Percentiles rank a stretch among this genome's conserved stretches.
Conservation (phyloP, 1,140 invertebrate species). For the Lerema accius region DNA sequence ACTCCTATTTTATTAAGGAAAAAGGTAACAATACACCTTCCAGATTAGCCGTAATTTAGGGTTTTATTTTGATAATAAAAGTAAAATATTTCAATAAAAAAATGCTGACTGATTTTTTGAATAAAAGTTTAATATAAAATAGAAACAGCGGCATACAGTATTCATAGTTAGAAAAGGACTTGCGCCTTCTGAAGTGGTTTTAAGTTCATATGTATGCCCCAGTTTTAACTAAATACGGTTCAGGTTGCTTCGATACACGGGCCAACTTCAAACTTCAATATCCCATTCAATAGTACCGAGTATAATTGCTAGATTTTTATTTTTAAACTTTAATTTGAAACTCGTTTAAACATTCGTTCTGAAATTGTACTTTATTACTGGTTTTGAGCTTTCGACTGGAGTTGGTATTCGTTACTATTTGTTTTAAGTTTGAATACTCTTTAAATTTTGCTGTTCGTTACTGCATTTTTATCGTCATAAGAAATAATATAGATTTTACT, state of each 20-base stretch:
- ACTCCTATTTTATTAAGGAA: too few species aligned
- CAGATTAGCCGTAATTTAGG: too few species aligned
- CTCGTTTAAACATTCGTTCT: neutral
- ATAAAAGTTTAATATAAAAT: too few species aligned
- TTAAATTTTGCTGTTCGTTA: too few species aligned
- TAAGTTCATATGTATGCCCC: constrained; percentile 19
- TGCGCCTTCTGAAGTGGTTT: constrained; percentile 15
- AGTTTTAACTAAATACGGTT: constrained; percentile 17
- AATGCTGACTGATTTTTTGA: too few species aligned
- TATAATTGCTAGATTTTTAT: constrained; percentile 1
- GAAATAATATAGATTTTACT: too few species aligned
- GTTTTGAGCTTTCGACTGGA: neutral
- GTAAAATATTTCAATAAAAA: too few species aligned
- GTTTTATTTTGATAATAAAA: too few species aligned
- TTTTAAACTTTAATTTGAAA: neutral
- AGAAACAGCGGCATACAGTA: constrained; percentile 10
- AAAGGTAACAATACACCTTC: too few species aligned
- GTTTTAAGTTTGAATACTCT: too few species aligned
- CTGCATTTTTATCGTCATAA: too few species aligned
- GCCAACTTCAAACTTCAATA: constrained; percentile 8
- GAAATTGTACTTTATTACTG: neutral
- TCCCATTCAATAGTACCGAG: constrained; percentile 4
- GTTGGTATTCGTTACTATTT: too few species aligned
- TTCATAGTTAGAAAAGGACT: constrained; percentile 18
- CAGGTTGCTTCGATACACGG: constrained; percentile 4